Evolutionary conservation across 1,140 invertebrate species (phyloP).

Genomic region (Drosophila takahashii): DNA sequence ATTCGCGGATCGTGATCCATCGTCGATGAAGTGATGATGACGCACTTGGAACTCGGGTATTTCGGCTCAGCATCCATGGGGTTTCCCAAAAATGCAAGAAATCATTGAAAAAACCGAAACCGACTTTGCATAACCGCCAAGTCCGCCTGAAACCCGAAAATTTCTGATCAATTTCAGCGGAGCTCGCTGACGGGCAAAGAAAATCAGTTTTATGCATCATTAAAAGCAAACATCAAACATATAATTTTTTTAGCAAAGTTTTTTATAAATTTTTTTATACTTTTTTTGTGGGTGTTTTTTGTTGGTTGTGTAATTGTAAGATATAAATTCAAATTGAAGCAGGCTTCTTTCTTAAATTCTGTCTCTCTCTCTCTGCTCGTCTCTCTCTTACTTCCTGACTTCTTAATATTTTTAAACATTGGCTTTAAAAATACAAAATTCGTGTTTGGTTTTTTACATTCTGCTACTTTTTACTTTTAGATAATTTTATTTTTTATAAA

Average conservation of each 20-base stretch:
- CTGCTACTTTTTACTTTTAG: conserved; percentile 28
- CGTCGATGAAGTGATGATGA: conserved; percentile 25
- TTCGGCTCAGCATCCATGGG: conserved; percentile 27
- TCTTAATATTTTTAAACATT: conserved; percentile 79
- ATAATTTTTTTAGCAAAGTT: conserved; percentile 63
- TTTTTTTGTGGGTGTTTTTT: conserved; percentile 66
- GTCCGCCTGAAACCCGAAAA: conserved; percentile 13
- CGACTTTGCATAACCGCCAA: conserved; percentile 32
- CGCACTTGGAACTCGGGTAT: conserved; percentile 32
- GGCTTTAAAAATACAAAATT: conserved; percentile 76
- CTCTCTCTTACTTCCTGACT: conserved; percentile 32
- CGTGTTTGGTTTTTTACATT: conserved; percentile 35
- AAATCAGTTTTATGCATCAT: conserved; percentile 56
- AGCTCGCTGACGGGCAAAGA: conserved; percentile 39
- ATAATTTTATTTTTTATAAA: conserved; percentile 55
- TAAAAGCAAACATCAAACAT: conserved; percentile 77
- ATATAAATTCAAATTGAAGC: conserved; percentile 67
- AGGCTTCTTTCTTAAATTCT: conserved; percentile 65
- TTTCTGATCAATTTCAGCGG: not conserved
- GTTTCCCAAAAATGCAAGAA: conserved; percentile 49
- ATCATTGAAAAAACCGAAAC: conserved; percentile 17
- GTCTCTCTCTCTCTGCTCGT: conserved; percentile 35
- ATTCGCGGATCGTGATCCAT: conserved; percentile 33
- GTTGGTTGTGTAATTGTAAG: conserved; percentile 52
- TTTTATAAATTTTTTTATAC: conserved; percentile 75